Evolutionary conservation across 1,140 invertebrate genomes (phyloP), one percentile per base, ranked within the genome.

Genomic region (Drosophila ironensis): DNA sequence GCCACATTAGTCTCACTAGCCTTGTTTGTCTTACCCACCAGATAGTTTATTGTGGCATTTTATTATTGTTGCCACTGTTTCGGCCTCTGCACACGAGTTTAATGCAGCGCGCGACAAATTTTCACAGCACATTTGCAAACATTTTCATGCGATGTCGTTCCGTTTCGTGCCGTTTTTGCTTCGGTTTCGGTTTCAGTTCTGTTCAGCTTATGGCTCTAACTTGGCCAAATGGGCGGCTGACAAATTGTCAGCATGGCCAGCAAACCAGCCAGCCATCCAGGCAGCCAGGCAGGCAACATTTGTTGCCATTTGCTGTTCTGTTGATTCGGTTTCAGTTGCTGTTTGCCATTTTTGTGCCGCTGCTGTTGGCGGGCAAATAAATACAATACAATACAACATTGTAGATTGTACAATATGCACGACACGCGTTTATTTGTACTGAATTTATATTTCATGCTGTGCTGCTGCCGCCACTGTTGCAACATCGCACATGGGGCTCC

Each of bases 381-480:
- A 82, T 82, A 73, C 30, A 33, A 82, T 82, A 73, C 30, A 33
- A 33, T 33, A 33, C 63, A 75, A 72, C 47, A 70, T 50, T 70
- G 64, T 42, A 59, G 54, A 76, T 60, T 71, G 71, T 73, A 67
- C 60, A 76, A 72, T 76, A 69, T 77, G 77, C 77, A 76, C 78
- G 78, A 78, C 74, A 84, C 84, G 74, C 77, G 74, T 81, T 87
- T 87, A 75, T 87, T 80, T 81, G 71, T 64, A 87, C 72, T 81
- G 71, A 81, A 87, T 84, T 87, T 84, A 81, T 80, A 74, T 87
- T 84, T 84, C 80, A 87, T 72, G 81, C 81, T 75, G 77, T 47
- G 69, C 56, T 30, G 38, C 48, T 42, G 30, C 24, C 37, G 11
- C 3, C 38, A 3, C 20, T 14, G 7, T 16, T 44, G 41, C 11